Base-by-base conservation (phyloP, 2,888 invertebrate species). In the Drosophila barbarae region DNA sequence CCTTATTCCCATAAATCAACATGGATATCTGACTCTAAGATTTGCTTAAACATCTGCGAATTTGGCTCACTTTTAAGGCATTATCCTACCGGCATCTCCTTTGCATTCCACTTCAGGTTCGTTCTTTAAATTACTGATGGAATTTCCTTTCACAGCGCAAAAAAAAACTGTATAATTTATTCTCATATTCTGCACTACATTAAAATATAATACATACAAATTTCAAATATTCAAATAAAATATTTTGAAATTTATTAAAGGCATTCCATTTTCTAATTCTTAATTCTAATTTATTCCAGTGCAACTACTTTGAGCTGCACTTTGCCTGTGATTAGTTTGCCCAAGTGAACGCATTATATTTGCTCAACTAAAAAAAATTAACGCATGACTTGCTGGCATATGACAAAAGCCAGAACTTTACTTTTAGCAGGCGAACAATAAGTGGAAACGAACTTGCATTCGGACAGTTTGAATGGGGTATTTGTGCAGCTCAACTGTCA, bases 331-430 rank as follows among this genome's bases (percentile, higher is more conserved):
- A 66, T 67, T 67, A 51, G 51, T 51, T 52, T 52, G 47, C 47
- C 36, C 28, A 42, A 30, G 64, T 42, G 65, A 30, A 59, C 52
- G 50, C 61, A 56, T 42, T 41, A 54, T 60, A 65, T 64, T 69
- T 59, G 61, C 58, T 60, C 41, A 49, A 34, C 47, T 60, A 28
- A 41, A 36, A 41, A 41, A 63, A 61, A 57, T 57, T 18, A 64
- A 67, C 61, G 61, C 77, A 32, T 72, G 61, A 61, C 54, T 57
- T 68, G 50, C 42, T 74, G 65, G 39, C 46, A 47, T 50, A 46
- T 52, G 44, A 60, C 64, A 71, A 63, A 42, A 26, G 47, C 42
- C 34, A 42, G 34, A 35, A 42, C 42, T 23, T 23, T 50, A n/a
- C 41, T 10, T 47, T 18, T 12, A 36, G 30, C 18, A 42, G 21